phyloP scores from a whole-genome alignment of 2,797 vertebrate genomes.

The Botia kubotai region DNA sequence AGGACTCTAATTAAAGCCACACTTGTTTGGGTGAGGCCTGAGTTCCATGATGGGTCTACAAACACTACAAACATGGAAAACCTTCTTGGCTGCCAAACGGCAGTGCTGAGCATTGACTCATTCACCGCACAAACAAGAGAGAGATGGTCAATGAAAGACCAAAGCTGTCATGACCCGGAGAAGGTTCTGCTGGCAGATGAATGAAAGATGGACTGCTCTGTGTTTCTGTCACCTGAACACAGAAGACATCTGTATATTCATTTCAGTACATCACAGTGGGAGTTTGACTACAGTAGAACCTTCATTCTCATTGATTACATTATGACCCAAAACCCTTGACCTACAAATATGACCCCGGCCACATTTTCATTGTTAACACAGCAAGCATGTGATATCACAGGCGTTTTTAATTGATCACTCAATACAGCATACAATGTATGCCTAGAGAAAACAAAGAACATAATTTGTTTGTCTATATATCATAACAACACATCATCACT shows the following conservation, averaged over 20 bases:
- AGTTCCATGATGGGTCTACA: conserved; percentile 64
- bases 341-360: no score
- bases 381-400: no score
- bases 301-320: no score
- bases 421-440: no score
- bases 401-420: no score
- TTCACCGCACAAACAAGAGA: conserved; percentile 45
- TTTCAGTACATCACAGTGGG: not conserved
- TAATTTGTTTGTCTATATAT: no score
- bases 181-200: conserved; percentile 32
- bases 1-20: conserved; percentile 72
- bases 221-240: not conserved
- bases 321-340: no score
- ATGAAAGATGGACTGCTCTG: conserved; percentile 21
- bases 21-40: conserved; percentile 64
- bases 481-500: no score
- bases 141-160: conserved; percentile 31
- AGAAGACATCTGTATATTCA: conserved; percentile 9
- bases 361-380: no score
- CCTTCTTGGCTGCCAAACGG: conserved; percentile 45
- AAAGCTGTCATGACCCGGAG: conserved; percentile 27
- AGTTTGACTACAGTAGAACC: not conserved
- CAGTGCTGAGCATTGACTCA: conserved; percentile 43
- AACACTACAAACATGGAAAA: conserved; percentile 27
- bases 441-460: no score